Conservation (phyloP, 2,888 invertebrate species). For the Scaptomyza cyrtandrae region DNA sequence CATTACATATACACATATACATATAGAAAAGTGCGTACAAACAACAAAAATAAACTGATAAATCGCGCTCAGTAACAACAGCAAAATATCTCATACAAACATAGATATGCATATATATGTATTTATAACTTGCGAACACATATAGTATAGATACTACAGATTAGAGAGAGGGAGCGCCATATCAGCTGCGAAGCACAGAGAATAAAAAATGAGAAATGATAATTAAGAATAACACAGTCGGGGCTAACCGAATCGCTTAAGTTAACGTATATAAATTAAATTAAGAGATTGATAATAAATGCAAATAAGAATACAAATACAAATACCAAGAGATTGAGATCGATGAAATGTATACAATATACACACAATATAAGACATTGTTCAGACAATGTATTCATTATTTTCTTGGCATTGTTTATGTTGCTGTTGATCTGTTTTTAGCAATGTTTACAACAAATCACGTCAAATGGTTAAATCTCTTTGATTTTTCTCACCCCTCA, state of each 20-base stretch:
- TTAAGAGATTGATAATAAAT: conserved; percentile 6
- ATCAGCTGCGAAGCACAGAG: conserved; percentile 43
- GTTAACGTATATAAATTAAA: conserved; percentile 3
- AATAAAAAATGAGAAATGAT: not conserved
- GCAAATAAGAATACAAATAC: not conserved
- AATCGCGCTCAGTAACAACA: conserved; percentile 22
- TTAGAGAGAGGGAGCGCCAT: conserved; percentile 41
- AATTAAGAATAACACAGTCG: not conserved
- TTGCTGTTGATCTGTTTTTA: not conserved
- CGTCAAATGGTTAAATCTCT: not conserved
- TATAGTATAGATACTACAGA: conserved; percentile 16
- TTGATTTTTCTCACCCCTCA: not conserved
- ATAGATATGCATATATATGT: not conserved
- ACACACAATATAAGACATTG: not conserved
- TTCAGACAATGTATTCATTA: not conserved
- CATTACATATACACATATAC: not conserved
- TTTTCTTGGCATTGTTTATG: conserved; percentile 1
- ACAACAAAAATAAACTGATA: not conserved
- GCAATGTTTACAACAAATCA: conserved; percentile 4
- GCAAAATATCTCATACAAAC: conserved; percentile 9
- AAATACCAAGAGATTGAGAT: not conserved
- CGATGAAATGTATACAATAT: not conserved
- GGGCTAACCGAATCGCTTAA: conserved; percentile 5
- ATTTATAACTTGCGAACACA: conserved; percentile 44
- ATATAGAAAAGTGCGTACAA: not conserved